These are phyloP conservation scores for Trilocha varians DNA, from an alignment of 2,888 invertebrate species.

Conservation along the genomic window DNA sequence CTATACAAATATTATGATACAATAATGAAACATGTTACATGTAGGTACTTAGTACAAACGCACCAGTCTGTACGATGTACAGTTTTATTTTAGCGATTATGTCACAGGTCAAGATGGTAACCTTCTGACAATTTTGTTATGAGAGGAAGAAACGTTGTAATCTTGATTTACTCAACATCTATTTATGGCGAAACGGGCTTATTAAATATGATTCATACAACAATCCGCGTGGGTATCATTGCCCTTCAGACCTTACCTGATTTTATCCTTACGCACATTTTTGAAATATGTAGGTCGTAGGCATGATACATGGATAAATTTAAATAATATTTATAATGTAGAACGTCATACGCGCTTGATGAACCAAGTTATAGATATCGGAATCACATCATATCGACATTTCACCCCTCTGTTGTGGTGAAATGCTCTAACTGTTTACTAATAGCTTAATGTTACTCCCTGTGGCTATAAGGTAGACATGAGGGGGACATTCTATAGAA, in stretches of 20 bases:
- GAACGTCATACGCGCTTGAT: too few species aligned
- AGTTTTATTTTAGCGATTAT: constrained; percentile 7
- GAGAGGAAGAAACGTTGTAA: constrained; percentile 19
- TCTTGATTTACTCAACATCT: constrained; percentile 26
- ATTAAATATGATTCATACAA: constrained; percentile 8
- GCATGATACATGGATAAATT: too few species aligned
- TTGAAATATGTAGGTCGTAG: too few species aligned
- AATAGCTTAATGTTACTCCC: constrained; percentile 61
- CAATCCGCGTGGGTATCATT: constrained; percentile 1
- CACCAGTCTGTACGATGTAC: too few species aligned
- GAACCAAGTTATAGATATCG: too few species aligned
- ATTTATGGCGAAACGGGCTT: constrained; percentile 28
- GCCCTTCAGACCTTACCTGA: not conserved
- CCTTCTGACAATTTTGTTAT: constrained; percentile 13
- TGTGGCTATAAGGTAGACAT: constrained; percentile 35
- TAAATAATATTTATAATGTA: too few species aligned
- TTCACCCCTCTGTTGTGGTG: constrained; percentile 13
- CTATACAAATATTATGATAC: constrained; percentile 8
- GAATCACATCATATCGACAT: not conserved
- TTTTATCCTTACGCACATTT: not conserved
- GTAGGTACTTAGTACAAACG: not conserved
- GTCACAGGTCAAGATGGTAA: constrained; percentile 8
- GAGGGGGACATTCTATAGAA: constrained; percentile 23
- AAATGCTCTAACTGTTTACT: constrained; percentile 48
- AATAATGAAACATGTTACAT: not conserved